Percentiles rank a stretch among this genome's conserved stretches.
phyloP scores from a whole-genome alignment of 2,888 invertebrate genomes.

The Plusia festucae region DNA sequence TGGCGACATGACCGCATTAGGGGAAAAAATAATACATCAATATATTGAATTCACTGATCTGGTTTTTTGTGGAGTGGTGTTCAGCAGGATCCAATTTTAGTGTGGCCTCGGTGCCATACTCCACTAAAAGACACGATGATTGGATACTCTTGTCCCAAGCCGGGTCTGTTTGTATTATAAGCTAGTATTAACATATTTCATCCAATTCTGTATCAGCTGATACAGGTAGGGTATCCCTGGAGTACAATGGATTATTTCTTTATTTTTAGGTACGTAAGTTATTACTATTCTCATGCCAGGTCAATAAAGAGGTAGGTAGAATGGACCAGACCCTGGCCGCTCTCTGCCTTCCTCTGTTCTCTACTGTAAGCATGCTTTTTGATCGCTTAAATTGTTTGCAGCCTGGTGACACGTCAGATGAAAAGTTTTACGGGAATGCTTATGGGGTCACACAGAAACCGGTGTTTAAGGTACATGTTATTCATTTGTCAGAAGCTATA shows the following conservation, averaged over 20 bases:
- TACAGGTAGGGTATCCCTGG: constrained; percentile 8
- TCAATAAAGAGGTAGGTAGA: constrained; percentile 19
- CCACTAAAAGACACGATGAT: no score
- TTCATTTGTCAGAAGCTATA: no score
- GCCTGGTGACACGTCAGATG: constrained; percentile 48
- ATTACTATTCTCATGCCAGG: constrained; percentile 22
- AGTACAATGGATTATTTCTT: constrained; percentile 16
- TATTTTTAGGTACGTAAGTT: constrained; percentile 32
- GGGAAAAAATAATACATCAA: no score
- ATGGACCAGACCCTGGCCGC: neutral
- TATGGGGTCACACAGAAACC: constrained; percentile 26
- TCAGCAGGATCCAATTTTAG: no score
- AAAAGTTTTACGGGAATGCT: constrained; percentile 19
- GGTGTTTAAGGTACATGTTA: constrained; percentile 51
- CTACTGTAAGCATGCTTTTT: constrained; percentile 10
- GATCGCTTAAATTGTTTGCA: constrained; percentile 26
- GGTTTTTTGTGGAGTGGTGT: no score
- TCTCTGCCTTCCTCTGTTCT: constrained; percentile 16
- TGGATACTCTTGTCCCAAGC: no score
- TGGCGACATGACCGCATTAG: no score
- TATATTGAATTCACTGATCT: no score
- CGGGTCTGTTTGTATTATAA: no score
- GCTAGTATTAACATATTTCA: no score
- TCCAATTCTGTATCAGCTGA: neutral
- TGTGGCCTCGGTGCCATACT: no score